Evolutionary conservation across 2,113 vertebrate genomes (phyloP).

Genomic region (Lates calcarifer): DNA sequence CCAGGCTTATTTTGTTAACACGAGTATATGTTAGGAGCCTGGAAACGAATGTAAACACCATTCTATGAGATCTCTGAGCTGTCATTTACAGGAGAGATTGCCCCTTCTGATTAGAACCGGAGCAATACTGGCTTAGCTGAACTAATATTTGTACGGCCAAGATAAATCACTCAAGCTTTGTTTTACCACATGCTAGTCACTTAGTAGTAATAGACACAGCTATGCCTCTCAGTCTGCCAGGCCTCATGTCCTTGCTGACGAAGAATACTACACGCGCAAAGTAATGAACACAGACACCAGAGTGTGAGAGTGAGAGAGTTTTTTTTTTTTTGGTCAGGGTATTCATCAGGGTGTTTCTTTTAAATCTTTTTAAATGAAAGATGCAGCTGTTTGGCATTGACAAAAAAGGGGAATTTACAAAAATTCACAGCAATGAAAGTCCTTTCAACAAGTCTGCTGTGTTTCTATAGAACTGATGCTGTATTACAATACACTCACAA

Average conservation of each 20-base stretch:
- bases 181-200: slow-evolving; percentile 70
- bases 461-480: slow-evolving; percentile 64
- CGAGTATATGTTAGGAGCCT: slow-evolving; percentile 61
- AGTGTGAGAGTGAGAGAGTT: no score
- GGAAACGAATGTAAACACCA: slow-evolving; percentile 74
- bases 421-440: slow-evolving; percentile 60
- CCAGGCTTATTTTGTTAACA: slow-evolving; percentile 72
- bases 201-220: slow-evolving; percentile 54
- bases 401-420: slow-evolving; percentile 51
- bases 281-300: slow-evolving; percentile 28
- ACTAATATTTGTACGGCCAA: slow-evolving; percentile 81
- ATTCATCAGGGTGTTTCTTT: slow-evolving; percentile 1
- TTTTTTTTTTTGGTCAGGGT: no score
- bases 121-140: slow-evolving; percentile 75
- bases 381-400: slow-evolving; percentile 45
- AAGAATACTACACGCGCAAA: slow-evolving; percentile 18
- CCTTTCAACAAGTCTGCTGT: slow-evolving; percentile 64
- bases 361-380: slow-evolving; percentile 43
- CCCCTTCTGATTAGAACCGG: slow-evolving; percentile 71
- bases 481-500: slow-evolving; percentile 79
- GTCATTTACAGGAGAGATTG: slow-evolving; percentile 72
- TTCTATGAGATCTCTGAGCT: slow-evolving; percentile 71
- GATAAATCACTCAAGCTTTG: slow-evolving; percentile 79
- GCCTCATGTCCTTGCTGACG: slow-evolving; percentile 25
- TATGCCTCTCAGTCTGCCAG: slow-evolving; percentile 25